Base-by-base conservation (phyloP, 2,113 vertebrate species). In the Sorex araneus region DNA sequence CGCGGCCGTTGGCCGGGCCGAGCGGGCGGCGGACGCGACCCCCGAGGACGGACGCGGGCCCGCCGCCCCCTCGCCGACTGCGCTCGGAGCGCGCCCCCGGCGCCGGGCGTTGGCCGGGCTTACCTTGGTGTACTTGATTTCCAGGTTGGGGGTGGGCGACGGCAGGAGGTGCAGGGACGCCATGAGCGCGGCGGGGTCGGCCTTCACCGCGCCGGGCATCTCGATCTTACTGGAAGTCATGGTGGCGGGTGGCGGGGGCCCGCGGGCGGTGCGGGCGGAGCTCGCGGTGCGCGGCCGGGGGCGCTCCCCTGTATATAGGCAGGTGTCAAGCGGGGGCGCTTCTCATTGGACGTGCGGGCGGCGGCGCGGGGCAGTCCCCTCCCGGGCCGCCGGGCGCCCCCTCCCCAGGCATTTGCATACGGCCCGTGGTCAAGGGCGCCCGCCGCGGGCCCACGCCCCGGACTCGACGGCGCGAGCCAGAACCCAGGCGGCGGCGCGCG, bases 141-240 rank as follows among this genome's bases (percentile, higher is more conserved):
- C 99, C 93, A 99, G 98, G 98, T 99, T 98, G 97, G 98, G 98
- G 92, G 99, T 98, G 97, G 99, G 99, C 84, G 98, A 98, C 94
- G 99, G 99, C 98, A 99, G 98, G 94, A 99, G 98, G 94, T 99
- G 99, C 97, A 99, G 98, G 93, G 99, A 99, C 97, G 99, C 99
- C 99, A 99, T 99, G 97, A 99, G 98, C 84, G 99, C 98, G 36
- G 99, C 98, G 77, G 99, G 98, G 96, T 99, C 99, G 95, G 98
- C 98, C 98, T 99, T 99, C 98, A 99, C 97, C 97, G 98, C 99
- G 92, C 98, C 99, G 70, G 99, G 99, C 97, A 99, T 98, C 97
- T 99, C 98, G 96, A 99, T 99, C 97, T 99, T 97, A 97, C 99
- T 99, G 96, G 99, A 99, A 98, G 99, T 99, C 99, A 99, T 99